Evolutionary conservation across 2,888 invertebrate species (phyloP).

Genomic region (Phasia obesa): DNA sequence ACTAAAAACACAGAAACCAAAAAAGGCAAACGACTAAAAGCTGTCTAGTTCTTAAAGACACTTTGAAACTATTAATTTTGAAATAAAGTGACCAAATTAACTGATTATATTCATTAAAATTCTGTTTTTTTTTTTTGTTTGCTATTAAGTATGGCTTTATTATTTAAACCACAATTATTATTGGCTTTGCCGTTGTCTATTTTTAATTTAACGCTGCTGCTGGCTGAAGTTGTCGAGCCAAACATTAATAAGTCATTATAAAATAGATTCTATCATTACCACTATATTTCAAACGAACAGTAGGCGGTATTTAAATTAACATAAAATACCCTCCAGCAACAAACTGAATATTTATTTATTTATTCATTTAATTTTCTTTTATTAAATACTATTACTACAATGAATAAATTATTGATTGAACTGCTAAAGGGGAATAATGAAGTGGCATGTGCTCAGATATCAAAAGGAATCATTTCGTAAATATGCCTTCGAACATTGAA

Average conservation of each 20-base stretch:
- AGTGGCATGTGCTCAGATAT: conserved; percentile 15
- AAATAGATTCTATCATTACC: conserved; percentile 69
- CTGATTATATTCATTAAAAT: conserved; percentile 63
- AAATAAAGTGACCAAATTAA: conserved; percentile 65
- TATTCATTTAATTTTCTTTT: conserved; percentile 34
- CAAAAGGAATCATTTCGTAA: conserved; percentile 31
- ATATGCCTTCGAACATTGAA: neutral
- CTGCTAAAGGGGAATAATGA: conserved; percentile 1
- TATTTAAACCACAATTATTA: conserved; percentile 37
- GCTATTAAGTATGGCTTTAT: conserved; percentile 50
- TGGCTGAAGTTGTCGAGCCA: conserved; percentile 32
- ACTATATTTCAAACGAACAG: conserved; percentile 63
- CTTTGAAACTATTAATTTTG: conserved; percentile 55
- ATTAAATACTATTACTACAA: conserved; percentile 50
- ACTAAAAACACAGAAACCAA: conserved; percentile 18
- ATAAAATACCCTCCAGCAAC: conserved; percentile 64
- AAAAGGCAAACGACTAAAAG: conserved; percentile 57
- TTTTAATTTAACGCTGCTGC: conserved; percentile 35
- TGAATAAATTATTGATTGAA: conserved; percentile 62
- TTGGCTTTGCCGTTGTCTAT: conserved; percentile 10
- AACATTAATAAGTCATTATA: conserved; percentile 66
- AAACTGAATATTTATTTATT: conserved; percentile 50
- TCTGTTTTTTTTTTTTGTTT: conserved; percentile 21
- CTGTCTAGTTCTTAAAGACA: conserved; percentile 51
- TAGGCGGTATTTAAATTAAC: conserved; percentile 70